Evolutionary conservation across 2,888 invertebrate species (phyloP), one percentile per base, ranked within the genome.

Genomic region (Xiphydria camelus): DNA sequence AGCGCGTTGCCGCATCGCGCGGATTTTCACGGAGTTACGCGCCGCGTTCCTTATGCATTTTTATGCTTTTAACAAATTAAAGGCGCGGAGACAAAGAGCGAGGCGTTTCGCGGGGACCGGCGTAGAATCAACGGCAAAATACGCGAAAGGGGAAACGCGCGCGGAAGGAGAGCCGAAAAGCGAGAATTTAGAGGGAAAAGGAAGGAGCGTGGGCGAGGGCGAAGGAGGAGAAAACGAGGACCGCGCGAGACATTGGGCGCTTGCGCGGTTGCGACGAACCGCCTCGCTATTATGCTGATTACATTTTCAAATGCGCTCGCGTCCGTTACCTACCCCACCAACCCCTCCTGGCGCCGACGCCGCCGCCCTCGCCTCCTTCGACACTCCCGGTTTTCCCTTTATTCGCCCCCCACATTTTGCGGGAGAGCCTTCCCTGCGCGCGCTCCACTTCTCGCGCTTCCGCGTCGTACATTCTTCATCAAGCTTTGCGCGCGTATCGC

Each of bases 51-150:
- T 18, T 4, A 19, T 3, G 10, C 45, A 41, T 42, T 57, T 57
- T 62, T 55, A 56, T 57, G 63, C 64, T 71, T 69, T 70, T 63
- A 68, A 66, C 64, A 66, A 67, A 70, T 69, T 68, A 70, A 68
- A 68, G n/a, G 58, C 56, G 46, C 39, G 47, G 53, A 49, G 51
- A 59, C 51, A 59, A 57, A 61, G 55, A 46, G 46, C 36, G 38
- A 40, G 35, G 45, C 49, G 53, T 52, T 51, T 51, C 48, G 25
- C 46, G 47, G 35, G 49, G 51, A 54, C 38, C 34, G 39, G 41
- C 15, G 12, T 14, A 29, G 15, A 29, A 29, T 29, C 29, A n/a
- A n/a, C 29, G 14, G 15, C 29, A 15, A 29, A 15, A 29, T 12
- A 14, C 29, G 29, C 15, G 9, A 15, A 15, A 14, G 15, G 29